Evolutionary conservation across 2,888 invertebrate genomes (phyloP).

Genomic region (Dolichopus griseipennis): DNA sequence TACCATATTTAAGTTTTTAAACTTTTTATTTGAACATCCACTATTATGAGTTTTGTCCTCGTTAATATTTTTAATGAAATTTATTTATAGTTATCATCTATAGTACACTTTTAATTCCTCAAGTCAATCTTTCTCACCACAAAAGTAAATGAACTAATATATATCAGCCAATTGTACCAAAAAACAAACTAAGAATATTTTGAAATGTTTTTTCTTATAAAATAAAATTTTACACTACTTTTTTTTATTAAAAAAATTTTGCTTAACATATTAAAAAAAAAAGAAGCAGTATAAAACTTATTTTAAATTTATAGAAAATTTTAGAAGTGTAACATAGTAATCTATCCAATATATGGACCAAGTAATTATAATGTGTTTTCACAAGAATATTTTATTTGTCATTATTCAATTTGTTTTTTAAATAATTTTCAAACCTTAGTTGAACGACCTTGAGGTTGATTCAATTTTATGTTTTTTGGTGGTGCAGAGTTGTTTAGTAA

Average conservation of each 20-base stretch:
- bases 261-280: background rate
- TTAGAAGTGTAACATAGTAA: background rate
- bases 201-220: background rate
- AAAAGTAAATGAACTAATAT: background rate
- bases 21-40: too few species aligned
- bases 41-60: too few species aligned
- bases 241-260: too few species aligned
- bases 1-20: too few species aligned
- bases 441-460: constrained; percentile 3
- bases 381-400: background rate
- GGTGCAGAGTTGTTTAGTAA: background rate
- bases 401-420: background rate
- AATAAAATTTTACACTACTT: background rate
- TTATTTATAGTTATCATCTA: too few species aligned
- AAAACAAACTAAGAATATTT: constrained; percentile 2
- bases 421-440: constrained; percentile 6
- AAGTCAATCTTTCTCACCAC: constrained; percentile 6
- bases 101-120: background rate
- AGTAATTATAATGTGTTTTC: background rate
- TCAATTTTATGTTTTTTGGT: background rate
- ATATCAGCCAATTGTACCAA: background rate
- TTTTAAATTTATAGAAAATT: background rate
- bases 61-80: background rate
- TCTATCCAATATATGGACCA: background rate
- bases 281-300: background rate